Conservation (phyloP, 2,797 vertebrate genomes). For the Picus viridis region DNA sequence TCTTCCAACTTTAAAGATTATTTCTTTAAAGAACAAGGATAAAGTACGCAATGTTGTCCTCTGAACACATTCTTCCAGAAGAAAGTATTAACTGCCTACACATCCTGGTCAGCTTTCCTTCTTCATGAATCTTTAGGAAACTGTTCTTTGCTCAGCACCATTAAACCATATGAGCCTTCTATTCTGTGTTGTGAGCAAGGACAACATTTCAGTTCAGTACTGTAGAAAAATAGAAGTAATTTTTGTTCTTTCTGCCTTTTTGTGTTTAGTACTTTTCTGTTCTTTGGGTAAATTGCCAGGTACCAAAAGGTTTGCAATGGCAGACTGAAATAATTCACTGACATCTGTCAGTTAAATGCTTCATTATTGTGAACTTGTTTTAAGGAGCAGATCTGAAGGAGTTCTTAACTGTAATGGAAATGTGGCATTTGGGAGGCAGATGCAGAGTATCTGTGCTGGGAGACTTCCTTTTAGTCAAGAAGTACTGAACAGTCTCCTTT, state of each 20-base stretch:
- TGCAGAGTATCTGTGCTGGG: not conserved
- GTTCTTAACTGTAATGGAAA: not conserved
- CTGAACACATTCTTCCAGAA: not conserved
- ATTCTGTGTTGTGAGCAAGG: not conserved
- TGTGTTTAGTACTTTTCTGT: not conserved
- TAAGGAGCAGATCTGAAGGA: not conserved
- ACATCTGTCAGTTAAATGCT: not conserved
- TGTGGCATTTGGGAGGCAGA: not conserved
- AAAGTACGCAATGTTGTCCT: not conserved
- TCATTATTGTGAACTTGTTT: not conserved
- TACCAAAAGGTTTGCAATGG: not conserved
- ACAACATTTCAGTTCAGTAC: not conserved
- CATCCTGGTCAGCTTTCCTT: not conserved
- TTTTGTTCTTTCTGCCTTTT: not conserved
- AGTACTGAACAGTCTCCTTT: not conserved
- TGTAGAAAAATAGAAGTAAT: not conserved
- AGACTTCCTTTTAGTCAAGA: not conserved
- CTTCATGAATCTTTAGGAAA: not conserved
- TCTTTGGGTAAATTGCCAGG: not conserved
- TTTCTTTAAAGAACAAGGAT: not conserved
- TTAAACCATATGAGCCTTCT: rapidly evolving
- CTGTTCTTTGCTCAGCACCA: not conserved
- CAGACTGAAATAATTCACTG: not conserved
- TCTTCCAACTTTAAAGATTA: not conserved
- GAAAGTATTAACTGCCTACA: not conserved